Conservation (phyloP, 2,888 invertebrate species). For the Caenorhabditis virilis region DNA sequence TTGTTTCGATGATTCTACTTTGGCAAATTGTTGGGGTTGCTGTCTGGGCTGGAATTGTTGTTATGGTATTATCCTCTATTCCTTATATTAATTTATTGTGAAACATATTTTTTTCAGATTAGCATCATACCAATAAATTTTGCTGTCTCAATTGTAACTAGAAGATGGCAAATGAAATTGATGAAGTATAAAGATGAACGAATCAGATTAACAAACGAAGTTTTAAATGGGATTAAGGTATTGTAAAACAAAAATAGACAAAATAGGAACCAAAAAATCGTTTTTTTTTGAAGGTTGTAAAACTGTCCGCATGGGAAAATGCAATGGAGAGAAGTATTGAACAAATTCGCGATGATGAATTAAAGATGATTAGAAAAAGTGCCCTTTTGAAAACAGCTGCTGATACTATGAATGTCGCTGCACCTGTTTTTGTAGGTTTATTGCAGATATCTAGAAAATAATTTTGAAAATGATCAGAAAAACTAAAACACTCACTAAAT, state of each 20-base stretch:
- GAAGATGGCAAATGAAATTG: slow-evolving; percentile 75
- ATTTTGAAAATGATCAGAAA: too few species aligned
- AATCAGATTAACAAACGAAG: slow-evolving; percentile 90
- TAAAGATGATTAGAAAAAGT: slow-evolving; percentile 51
- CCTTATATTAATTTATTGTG: background rate
- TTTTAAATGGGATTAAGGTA: slow-evolving; percentile 89
- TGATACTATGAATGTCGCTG: slow-evolving; percentile 62
- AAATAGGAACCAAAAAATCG: too few species aligned
- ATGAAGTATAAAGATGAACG: slow-evolving; percentile 92
- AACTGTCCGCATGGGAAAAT: slow-evolving; percentile 73
- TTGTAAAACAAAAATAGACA: too few species aligned
- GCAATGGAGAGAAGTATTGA: slow-evolving; percentile 62
- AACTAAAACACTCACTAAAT: too few species aligned
- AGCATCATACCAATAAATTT: slow-evolving; percentile 73
- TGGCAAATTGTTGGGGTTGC: slow-evolving; percentile 76
- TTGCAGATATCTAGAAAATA: too few species aligned
- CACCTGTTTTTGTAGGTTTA: slow-evolving; percentile 61
- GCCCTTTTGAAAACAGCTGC: slow-evolving; percentile 58
- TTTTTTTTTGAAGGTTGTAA: too few species aligned
- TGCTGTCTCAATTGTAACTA: slow-evolving; percentile 54
- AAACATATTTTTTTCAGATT: slow-evolving; percentile 13
- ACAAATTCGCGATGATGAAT: slow-evolving; percentile 39
- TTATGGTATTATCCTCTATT: slow-evolving; percentile 82
- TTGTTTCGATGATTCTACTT: slow-evolving; percentile 68
- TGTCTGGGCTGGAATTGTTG: slow-evolving; percentile 86